phyloP scores from a whole-genome alignment of 2,113 vertebrate species.

The Puffinus mauretanicus region DNA sequence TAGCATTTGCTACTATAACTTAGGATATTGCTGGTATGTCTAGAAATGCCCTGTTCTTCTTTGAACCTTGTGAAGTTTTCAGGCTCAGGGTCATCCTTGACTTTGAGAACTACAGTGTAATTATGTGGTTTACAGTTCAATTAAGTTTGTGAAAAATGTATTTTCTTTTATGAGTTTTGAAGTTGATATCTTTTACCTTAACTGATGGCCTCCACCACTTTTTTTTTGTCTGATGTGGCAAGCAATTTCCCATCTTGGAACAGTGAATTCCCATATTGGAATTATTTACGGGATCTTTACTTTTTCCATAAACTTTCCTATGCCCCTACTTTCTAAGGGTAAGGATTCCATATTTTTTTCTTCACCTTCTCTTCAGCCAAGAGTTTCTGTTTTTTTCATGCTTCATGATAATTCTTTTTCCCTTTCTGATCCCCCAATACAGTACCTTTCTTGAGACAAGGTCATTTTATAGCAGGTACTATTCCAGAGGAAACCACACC shows the following conservation, averaged over 20 bases:
- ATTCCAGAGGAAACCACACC: background rate
- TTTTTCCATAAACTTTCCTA: background rate
- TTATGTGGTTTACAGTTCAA: background rate
- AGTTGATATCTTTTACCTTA: background rate
- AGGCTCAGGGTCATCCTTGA: background rate
- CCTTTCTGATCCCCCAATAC: background rate
- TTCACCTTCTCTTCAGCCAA: background rate
- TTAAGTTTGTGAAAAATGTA: background rate
- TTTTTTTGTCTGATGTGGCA: background rate
- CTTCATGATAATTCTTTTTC: background rate
- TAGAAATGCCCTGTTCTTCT: background rate
- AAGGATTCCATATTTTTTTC: background rate
- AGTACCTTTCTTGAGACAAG: background rate
- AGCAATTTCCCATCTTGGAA: background rate
- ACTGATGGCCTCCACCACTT: rapidly evolving
- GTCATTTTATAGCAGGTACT: background rate
- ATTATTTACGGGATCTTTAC: background rate
- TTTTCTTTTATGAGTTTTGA: background rate
- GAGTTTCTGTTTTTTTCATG: background rate
- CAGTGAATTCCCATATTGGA: background rate
- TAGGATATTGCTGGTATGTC: background rate
- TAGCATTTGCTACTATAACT: background rate
- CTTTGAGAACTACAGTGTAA: background rate
- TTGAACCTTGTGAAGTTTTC: background rate
- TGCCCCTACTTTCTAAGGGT: background rate